A percentile compares a stretch with the other conserved stretches of the same genome.
Conservation (phyloP, 37 sponge, comb jelly and placozoan genomes). For the Axinella damicornis region DNA sequence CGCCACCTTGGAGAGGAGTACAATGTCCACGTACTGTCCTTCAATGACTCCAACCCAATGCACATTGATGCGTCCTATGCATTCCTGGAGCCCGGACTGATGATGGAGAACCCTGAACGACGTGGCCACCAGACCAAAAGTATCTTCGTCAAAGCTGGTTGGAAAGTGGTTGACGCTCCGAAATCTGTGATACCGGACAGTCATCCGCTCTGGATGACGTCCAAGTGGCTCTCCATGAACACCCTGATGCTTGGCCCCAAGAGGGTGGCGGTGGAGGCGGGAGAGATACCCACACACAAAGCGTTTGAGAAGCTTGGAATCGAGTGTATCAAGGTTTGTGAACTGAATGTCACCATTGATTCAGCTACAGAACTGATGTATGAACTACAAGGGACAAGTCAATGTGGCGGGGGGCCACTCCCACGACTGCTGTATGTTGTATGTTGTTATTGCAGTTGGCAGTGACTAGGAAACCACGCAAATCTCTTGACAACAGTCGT, state of each 20-base stretch:
- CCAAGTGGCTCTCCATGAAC: constrained; percentile 76
- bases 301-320: constrained; percentile 71
- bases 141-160: constrained; percentile 34
- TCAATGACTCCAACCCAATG: constrained; percentile 69
- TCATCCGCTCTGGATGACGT: constrained; percentile 66
- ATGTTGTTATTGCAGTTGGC: no score
- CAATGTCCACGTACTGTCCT: constrained; percentile 51
- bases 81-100: constrained; percentile 63
- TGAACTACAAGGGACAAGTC: no score
- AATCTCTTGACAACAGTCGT: no score
- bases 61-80: constrained; percentile 72
- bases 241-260: constrained; percentile 72
- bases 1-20: constrained; percentile 65
- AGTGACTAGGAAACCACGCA: no score
- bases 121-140: constrained; percentile 22
- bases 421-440: no score
- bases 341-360: no score
- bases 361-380: no score
- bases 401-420: no score
- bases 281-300: constrained; percentile 58
- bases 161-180: constrained; percentile 56
- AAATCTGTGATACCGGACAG: constrained; percentile 29
- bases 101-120: constrained; percentile 51
- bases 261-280: constrained; percentile 46
- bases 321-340: constrained; percentile 56